Base-by-base conservation (phyloP, 1,140 invertebrate genomes). In the Drosophila trapezifrons region DNA sequence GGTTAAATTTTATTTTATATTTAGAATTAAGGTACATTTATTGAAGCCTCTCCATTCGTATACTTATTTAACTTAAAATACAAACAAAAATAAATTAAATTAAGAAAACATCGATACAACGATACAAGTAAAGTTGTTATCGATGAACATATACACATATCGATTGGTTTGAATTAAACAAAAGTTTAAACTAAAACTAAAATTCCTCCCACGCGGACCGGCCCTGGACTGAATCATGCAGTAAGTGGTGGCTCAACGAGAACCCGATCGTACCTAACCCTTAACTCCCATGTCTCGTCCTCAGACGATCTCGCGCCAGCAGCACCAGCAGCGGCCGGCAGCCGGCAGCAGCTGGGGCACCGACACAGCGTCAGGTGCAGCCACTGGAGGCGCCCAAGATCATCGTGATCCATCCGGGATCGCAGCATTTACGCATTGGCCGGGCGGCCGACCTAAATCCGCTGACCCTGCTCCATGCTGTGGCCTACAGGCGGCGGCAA, bases 381-480 rank as follows among this genome's bases (percentile, higher is more conserved):
- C 84, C 84, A 0, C 15, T 91, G 43, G 89, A 91, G 40, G 91
- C 96, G 2, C 95, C 96, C 78, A 95, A 95, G 29, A 96, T 98
- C 32, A 96, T 99, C 43, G 95, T 99, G n/a, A 98, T 99, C 49
- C 98, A 99, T 92, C 98, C 98, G 55, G 98, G 98, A 9, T 99
- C 98, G 0, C 94, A 96, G 49, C 96, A 98, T 90, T 93, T 99
- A 15, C 93, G 97, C 51, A 97, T 99, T 84, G 98, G 98, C 3
- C 92, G 96, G 90, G 97, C 98, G 8, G 97, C 97, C 1, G 98
- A 99, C 92, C 92, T 97, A 3, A 95, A 96, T 91, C 98, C 98
- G 32, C 93, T 96, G 42, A 96, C 95, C 13, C 93, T 98, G 45
- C 93, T 98, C 13, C 97, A 99, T 93, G 98, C 96, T 29, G 95